These are phyloP conservation scores for Fissipunctia ypsillon DNA, from an alignment of 2,888 invertebrate species.

Conservation along the genomic window DNA sequence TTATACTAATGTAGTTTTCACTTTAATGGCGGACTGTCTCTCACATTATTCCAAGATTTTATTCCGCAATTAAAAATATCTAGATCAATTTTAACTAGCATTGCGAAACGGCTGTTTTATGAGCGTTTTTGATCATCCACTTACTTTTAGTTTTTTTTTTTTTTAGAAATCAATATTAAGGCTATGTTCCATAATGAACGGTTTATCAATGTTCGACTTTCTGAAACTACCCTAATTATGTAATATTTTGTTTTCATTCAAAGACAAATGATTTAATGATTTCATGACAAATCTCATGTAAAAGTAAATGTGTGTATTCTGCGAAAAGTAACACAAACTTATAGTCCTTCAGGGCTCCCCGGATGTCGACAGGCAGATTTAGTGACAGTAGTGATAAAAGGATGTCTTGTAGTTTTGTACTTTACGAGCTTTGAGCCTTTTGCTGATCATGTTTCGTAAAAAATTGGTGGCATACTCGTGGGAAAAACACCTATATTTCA, in stretches of 20 bases:
- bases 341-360: constrained; percentile 9
- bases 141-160: too few relatives aligned
- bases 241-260: background rate
- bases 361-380: constrained; percentile 50
- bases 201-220: too few relatives aligned
- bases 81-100: too few relatives aligned
- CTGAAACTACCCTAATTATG: too few relatives aligned
- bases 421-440: constrained; percentile 59
- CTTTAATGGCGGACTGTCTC: constrained; percentile 28
- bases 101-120: too few relatives aligned
- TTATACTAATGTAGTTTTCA: constrained; percentile 8
- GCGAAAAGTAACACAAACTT: constrained; percentile 12
- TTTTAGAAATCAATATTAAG: too few relatives aligned
- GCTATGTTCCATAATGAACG: too few relatives aligned
- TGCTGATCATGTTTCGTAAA: constrained; percentile 32
- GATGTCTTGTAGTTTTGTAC: constrained; percentile 66
- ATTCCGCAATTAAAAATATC: too few relatives aligned
- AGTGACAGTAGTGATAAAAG: constrained; percentile 70
- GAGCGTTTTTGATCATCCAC: too few relatives aligned
- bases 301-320: constrained; percentile 22
- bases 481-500: background rate
- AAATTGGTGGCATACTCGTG: background rate
- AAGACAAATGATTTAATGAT: constrained; percentile 1
- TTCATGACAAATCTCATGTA: constrained; percentile 9
- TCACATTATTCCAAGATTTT: too few relatives aligned